Evolutionary conservation across 2,797 vertebrate genomes (phyloP).

Genomic region (Eurystomus glaucurus): DNA sequence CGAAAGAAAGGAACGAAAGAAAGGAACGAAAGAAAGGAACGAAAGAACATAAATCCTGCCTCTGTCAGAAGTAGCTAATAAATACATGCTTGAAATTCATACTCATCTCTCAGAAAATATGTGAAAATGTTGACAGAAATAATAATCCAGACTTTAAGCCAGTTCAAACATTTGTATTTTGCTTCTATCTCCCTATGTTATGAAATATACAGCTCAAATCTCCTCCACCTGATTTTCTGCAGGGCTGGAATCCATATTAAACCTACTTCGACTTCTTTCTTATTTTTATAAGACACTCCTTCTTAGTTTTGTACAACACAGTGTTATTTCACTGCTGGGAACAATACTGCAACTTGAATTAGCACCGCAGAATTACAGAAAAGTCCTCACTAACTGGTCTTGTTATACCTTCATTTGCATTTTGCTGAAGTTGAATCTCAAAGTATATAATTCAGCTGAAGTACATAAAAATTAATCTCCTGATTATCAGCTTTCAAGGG

Average conservation of each 20-base stretch:
- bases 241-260: neutral
- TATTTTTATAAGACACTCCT: neutral
- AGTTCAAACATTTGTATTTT: neutral
- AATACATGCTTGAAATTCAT: neutral
- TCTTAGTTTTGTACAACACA: neutral
- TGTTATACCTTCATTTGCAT: conserved; percentile 19
- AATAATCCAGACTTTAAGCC: neutral
- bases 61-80: neutral
- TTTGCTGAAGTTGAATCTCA: conserved; percentile 19
- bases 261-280: neutral
- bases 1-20: too few relatives aligned
- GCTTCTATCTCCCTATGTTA: neutral
- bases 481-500: conserved; percentile 32
- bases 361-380: neutral
- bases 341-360: neutral
- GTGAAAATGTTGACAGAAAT: neutral
- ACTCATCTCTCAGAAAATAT: neutral
- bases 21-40: too few relatives aligned
- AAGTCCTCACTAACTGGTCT: neutral
- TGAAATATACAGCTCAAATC: neutral
- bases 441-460: conserved; percentile 4
- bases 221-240: neutral
- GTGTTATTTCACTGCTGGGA: neutral
- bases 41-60: neutral
- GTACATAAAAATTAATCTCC: conserved; percentile 28